These are phyloP conservation scores for Phrynosoma blainvillii DNA, from an alignment of 2,113 vertebrate genomes.

Conservation along the genomic window DNA sequence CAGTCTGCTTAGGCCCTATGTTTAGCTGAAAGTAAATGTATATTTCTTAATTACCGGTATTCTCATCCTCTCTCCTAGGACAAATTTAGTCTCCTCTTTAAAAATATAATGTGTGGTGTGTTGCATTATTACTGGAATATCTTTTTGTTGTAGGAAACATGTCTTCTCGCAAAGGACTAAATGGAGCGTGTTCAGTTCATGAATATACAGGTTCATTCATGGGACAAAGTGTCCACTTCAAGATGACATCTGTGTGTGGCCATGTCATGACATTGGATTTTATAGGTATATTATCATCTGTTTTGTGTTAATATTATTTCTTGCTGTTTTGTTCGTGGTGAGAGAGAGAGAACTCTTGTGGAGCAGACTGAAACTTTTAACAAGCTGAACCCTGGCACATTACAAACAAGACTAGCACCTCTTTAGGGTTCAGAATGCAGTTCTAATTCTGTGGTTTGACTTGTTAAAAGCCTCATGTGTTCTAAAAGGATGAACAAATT, in stretches of 20 bases:
- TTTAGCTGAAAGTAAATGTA: no score
- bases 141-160: slow-evolving; percentile 80
- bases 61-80: no score
- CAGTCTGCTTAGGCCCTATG: no score
- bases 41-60: no score
- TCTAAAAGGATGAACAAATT: not conserved
- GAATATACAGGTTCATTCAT: slow-evolving; percentile 88
- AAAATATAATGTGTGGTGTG: not conserved
- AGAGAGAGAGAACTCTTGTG: not conserved
- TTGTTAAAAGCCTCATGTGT: not conserved
- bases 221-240: slow-evolving; percentile 88
- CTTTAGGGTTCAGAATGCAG: not conserved
- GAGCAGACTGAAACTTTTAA: not conserved
- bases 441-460: not conserved
- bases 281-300: slow-evolving; percentile 77
- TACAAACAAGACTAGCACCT: not conserved
- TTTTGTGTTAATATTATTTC: not conserved
- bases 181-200: slow-evolving; percentile 91
- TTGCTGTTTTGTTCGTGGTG: not conserved
- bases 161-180: slow-evolving; percentile 90
- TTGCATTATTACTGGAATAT: not conserved
- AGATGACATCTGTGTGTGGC: slow-evolving; percentile 97
- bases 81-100: no score
- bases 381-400: not conserved
- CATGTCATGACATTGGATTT: slow-evolving; percentile 99